Percentiles rank a stretch among this genome's conserved stretches.
Conservation (phyloP, 2,797 vertebrate species). For the Hoplostethus mediterraneus region DNA sequence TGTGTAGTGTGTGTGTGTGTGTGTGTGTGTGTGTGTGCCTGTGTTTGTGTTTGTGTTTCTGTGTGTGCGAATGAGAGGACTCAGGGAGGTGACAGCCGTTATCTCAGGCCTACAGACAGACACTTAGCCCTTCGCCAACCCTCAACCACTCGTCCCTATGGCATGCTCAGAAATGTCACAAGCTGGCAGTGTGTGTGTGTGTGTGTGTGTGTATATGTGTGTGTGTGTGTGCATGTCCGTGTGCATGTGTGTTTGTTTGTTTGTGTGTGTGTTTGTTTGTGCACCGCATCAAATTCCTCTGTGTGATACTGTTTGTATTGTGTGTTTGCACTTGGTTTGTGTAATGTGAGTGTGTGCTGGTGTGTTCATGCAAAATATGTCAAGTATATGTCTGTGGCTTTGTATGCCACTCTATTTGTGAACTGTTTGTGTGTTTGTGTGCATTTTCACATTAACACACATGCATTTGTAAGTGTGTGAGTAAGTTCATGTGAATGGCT, state of each 20-base stretch:
- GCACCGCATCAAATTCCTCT: slow-evolving; percentile 36
- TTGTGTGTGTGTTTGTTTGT: slow-evolving; percentile 45
- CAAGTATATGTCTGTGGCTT: slow-evolving; percentile 34
- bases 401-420: slow-evolving; percentile 14
- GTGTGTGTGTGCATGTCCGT: slow-evolving; percentile 19
- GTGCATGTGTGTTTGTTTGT: slow-evolving; percentile 17
- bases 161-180: slow-evolving; percentile 81
- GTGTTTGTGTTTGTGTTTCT: slow-evolving; percentile 36
- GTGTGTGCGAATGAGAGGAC: slow-evolving; percentile 53
- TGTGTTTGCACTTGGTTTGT: neutral
- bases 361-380: slow-evolving; percentile 35
- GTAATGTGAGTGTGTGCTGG: neutral
- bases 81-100: slow-evolving; percentile 78
- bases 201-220: slow-evolving; percentile 6
- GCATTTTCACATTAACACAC: slow-evolving; percentile 9
- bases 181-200: slow-evolving; percentile 58
- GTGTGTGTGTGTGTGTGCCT: neutral
- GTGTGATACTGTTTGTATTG: slow-evolving; percentile 13
- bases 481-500: neutral
- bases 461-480: slow-evolving; percentile 7
- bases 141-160: slow-evolving; percentile 76
- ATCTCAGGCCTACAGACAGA: slow-evolving; percentile 82
- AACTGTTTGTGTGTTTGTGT: neutral
- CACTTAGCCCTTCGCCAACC: slow-evolving; percentile 77
- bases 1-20: slow-evolving; percentile 27